Base-by-base conservation (phyloP, 2,797 vertebrate species). In the Staurois parvus region DNA sequence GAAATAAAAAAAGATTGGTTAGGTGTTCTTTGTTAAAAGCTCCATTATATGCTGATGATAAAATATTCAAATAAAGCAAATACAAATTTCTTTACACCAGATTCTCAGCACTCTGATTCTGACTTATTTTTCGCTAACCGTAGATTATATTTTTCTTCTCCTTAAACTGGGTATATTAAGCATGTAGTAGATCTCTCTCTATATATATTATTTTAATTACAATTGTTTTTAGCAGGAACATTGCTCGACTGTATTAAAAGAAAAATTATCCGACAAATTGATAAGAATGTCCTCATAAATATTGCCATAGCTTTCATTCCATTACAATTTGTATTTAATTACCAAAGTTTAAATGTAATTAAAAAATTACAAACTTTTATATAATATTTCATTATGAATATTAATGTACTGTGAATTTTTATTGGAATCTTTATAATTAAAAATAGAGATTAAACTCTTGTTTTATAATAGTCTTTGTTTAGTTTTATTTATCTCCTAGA, bases 371-470 rank as follows among this genome's bases (percentile, higher is more conserved):
- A 73, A 80, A 85, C 77, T 80, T 85, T 80, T 81, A 80, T 66
- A 85, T 76, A 85, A 76, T 76, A 73, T 81, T 85, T 85, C 72
- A 75, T 85, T 72, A 78, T 84, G 72, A 73, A 85, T 67, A 85
- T 85, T 81, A 69, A 81, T 76, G 72, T 42, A 59, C 21, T 76
- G 72, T 59, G 72, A 75, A 76, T 69, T 76, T 59, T 37, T 59
- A 62, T 76, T 59, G 45, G 64, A 85, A 78, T 78, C 32, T 67
- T 19, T 76, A 76, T 84, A 69, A 84, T 84, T 84, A 77, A 77
- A 84, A 76, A 56, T 28, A 70, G 67, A 77, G 82, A 76, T 70
- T 76, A 77, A 76, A 77, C 29, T 56, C 42, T 28, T 76, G 17
- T 81, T 81, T 24, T 40, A 59, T 76, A 70, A 62, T 56, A 77